Evolutionary conservation across 2,888 invertebrate species (phyloP).

Genomic region (Rhagium mordax): DNA sequence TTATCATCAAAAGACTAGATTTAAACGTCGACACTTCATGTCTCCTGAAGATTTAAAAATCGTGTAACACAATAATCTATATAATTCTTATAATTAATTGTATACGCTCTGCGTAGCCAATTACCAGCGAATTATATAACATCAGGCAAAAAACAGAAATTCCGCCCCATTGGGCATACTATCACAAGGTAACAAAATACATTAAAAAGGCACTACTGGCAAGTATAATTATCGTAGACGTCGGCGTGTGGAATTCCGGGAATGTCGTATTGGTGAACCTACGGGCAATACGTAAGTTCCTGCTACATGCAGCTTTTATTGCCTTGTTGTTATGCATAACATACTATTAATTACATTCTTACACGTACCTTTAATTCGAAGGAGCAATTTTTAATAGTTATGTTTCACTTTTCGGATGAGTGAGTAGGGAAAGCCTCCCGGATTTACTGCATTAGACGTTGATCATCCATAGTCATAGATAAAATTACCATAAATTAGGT

Average conservation of each 20-base stretch:
- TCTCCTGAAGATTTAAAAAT: neutral
- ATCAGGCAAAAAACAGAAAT: neutral
- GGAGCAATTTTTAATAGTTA: constrained; percentile 11
- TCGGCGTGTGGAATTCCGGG: constrained; percentile 15
- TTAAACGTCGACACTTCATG: neutral
- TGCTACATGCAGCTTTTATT: constrained; percentile 12
- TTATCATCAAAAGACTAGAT: neutral
- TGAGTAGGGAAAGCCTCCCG: neutral
- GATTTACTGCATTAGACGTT: neutral
- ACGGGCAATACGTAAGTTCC: constrained; percentile 23
- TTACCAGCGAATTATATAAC: neutral
- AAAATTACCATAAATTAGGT: no score
- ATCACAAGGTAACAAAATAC: constrained; percentile 14
- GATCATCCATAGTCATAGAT: no score
- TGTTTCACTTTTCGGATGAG: neutral
- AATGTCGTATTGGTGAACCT: constrained; percentile 19
- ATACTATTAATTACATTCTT: constrained; percentile 22
- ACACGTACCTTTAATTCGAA: neutral
- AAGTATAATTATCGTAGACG: constrained; percentile 13
- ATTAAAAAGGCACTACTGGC: constrained; percentile 9
- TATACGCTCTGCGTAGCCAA: neutral
- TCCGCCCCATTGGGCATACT: neutral
- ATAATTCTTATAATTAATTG: neutral
- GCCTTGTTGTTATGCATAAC: constrained; percentile 14
- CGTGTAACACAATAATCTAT: neutral